These are phyloP conservation scores for Mormyrus iriodes DNA, from an alignment of 2,113 vertebrate species.

Conservation along the genomic window DNA sequence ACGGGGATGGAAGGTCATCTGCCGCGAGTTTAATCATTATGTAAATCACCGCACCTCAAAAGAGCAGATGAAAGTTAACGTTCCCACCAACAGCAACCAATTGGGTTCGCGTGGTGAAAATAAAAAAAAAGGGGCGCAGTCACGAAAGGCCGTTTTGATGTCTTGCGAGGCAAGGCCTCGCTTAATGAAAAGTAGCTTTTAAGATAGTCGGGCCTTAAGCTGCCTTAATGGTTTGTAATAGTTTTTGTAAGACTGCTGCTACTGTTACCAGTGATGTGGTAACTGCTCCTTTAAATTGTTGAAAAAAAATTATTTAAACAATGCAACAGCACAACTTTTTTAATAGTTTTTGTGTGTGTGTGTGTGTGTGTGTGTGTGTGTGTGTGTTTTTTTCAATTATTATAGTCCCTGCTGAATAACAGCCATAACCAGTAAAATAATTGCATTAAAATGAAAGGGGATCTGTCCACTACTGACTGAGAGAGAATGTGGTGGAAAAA, in stretches of 20 bases:
- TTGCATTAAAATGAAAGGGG: background rate
- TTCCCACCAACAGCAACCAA: conserved; percentile 17
- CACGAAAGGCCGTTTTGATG: conserved; percentile 33
- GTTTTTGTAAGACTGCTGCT: background rate
- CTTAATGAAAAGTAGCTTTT: conserved; percentile 30
- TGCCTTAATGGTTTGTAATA: conserved; percentile 30
- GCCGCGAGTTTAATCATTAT: conserved; percentile 57
- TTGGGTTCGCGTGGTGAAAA: conserved; percentile 6
- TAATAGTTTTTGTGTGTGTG: background rate
- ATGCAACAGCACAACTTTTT: background rate
- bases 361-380: too few relatives aligned
- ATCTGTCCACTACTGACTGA: background rate
- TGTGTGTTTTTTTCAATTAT: background rate
- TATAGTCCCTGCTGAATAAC: background rate
- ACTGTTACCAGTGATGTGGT: background rate
- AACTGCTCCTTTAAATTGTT: background rate
- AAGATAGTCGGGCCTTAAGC: conserved; percentile 31
- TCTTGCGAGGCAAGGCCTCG: conserved; percentile 22
- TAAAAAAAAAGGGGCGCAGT: conserved; percentile 22
- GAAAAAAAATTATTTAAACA: background rate
- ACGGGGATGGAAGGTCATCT: conserved; percentile 51
- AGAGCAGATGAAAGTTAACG: conserved; percentile 47
- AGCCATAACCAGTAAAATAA: background rate
- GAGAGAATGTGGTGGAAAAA: background rate
- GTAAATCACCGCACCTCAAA: conserved; percentile 54